phyloP scores from a whole-genome alignment of 2,888 invertebrate species.

The Leptinotarsa peninsularis region DNA sequence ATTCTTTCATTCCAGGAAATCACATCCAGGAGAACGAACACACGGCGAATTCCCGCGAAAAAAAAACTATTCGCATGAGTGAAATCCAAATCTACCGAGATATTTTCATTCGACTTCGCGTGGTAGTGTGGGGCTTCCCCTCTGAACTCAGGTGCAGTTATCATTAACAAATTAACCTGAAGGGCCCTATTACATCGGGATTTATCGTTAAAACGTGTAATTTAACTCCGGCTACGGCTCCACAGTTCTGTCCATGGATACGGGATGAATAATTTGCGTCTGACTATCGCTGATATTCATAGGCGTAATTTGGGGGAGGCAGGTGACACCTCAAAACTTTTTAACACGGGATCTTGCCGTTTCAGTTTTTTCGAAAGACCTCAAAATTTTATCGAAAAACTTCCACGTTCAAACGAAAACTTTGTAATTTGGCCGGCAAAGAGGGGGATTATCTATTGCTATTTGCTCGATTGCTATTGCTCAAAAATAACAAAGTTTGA shows the following conservation, averaged over 20 bases:
- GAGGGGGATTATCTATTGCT: too few species aligned
- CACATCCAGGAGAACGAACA: background rate
- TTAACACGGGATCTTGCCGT: too few species aligned
- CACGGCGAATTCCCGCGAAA: background rate
- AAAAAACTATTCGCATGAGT: slow-evolving; percentile 13
- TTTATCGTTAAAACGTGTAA: slow-evolving; percentile 34
- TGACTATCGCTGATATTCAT: too few species aligned
- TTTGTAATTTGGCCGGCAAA: too few species aligned
- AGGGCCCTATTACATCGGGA: slow-evolving; percentile 33
- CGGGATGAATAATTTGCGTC: background rate
- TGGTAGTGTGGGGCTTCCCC: background rate
- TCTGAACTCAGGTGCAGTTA: slow-evolving; percentile 34
- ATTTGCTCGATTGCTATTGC: too few species aligned
- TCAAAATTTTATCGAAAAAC: too few species aligned
- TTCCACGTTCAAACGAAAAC: too few species aligned
- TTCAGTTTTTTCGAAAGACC: too few species aligned
- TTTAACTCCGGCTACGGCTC: slow-evolving; percentile 25
- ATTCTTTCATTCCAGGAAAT: slow-evolving; percentile 1
- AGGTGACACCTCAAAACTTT: too few species aligned
- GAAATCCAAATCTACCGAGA: slow-evolving; percentile 5
- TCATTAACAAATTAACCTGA: slow-evolving; percentile 38
- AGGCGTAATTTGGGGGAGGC: too few species aligned
- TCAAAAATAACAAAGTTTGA: too few species aligned
- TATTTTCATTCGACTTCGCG: slow-evolving; percentile 1
- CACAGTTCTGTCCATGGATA: slow-evolving; percentile 5